Conservation (phyloP, 2,888 invertebrate species). For the Amblyjoppa fuscipennis region DNA sequence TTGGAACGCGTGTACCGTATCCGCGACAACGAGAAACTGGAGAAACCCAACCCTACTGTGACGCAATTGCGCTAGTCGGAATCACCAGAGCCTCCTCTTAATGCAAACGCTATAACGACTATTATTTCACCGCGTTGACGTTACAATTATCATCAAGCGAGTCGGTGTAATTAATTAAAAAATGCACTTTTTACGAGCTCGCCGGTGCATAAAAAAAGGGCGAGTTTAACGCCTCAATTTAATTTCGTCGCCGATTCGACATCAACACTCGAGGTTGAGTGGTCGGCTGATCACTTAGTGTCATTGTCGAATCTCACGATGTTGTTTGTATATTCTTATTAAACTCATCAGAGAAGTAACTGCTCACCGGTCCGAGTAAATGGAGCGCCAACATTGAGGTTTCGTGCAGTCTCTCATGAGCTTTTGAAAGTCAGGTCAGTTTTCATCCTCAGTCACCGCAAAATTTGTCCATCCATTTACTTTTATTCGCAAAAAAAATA, state of each 20-base stretch:
- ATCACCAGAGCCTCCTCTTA: conserved; percentile 17
- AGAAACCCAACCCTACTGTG: conserved; percentile 57
- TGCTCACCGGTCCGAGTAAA: background rate
- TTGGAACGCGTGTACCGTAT: conserved; percentile 43
- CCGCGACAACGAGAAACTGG: conserved; percentile 35
- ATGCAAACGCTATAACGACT: conserved; percentile 18
- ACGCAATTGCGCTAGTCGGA: conserved; percentile 50
- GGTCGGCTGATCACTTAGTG: background rate
- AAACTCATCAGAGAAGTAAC: background rate
- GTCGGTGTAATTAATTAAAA: conserved; percentile 45
- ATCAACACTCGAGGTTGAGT: background rate
- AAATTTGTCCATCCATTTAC: background rate
- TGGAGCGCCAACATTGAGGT: background rate
- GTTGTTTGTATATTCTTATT: too few relatives aligned
- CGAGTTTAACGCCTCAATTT: conserved; percentile 3
- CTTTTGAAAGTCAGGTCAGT: background rate
- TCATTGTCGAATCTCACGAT: background rate
- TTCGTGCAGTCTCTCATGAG: background rate
- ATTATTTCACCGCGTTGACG: conserved; percentile 33
- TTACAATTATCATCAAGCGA: conserved; percentile 14
- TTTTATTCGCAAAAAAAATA: background rate
- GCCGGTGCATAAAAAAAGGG: background rate
- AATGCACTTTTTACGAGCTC: background rate
- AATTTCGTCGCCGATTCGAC: background rate
- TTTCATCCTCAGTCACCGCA: background rate